phyloP scores from a whole-genome alignment of 2,113 vertebrate genomes.

The Scopus umbretta region DNA sequence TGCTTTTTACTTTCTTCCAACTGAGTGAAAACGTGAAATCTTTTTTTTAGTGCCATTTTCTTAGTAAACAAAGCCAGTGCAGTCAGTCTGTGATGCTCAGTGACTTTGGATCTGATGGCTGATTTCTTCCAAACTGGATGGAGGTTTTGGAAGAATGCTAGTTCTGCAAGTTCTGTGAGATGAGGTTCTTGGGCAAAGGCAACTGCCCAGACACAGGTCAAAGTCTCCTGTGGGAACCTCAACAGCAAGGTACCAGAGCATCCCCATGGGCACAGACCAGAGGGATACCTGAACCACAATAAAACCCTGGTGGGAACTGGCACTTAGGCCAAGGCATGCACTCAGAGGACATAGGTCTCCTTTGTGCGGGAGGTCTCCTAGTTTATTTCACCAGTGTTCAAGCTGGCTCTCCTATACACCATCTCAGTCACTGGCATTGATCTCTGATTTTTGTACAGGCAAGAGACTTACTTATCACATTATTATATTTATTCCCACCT shows the following conservation, averaged over 20 bases:
- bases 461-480: background rate
- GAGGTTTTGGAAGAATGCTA: background rate
- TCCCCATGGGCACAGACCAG: background rate
- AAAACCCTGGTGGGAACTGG: background rate
- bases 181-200: background rate
- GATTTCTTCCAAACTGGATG: background rate
- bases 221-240: background rate
- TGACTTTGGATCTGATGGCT: background rate
- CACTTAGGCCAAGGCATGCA: background rate
- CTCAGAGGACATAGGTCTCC: background rate
- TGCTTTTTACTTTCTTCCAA: background rate
- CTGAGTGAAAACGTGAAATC: background rate
- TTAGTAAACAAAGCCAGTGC: background rate
- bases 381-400: background rate
- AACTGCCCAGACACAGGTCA: background rate
- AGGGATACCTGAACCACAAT: background rate
- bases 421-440: background rate
- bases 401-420: background rate
- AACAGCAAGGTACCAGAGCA: background rate
- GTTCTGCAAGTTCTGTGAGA: background rate
- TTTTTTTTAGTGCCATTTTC: background rate
- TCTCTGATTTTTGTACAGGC: background rate
- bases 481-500: background rate
- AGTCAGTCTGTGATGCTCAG: background rate
- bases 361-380: accelerated